Evolutionary conservation across 2,113 vertebrate genomes (phyloP), one percentile per base, ranked within the genome.

Genomic region (Donacobius atricapilla): DNA sequence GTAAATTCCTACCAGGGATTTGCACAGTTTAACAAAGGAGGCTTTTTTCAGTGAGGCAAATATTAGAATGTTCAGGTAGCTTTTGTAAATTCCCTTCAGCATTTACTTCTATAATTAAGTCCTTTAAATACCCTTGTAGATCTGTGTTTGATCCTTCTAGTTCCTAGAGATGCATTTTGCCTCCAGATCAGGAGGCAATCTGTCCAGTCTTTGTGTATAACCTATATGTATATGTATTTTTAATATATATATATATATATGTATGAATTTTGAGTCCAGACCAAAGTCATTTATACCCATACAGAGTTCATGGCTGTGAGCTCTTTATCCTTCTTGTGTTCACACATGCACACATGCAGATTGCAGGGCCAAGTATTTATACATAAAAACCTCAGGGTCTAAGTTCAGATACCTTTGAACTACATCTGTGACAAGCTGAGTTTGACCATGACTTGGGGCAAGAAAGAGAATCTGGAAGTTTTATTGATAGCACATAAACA

Each of bases 151-250:
- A 78, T 63, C 14, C 35, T n/a, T 56, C 24, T 24, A 17, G 35
- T 54, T 94, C 10, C 27, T 78, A 37, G 65, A 44, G 16, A 3
- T 47, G 1, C 6, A 7, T 47, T 50, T 42, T 30, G 45, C 50
- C 81, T 73, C 15, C 33, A 70, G 15, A 21, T 51, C 6, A n/a
- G 42, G 30, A 76, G 37, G 27, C 5, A 39, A 10, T 70, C 20
- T 61, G 9, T 77, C 58, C 14, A 39, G 31, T 56, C 45, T 47
- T 60, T 48, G 24, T 2, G 0, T 58, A 33, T 51, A 56, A 30
- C 3, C 0, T 31, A 37, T 22, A 25, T 33, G 7, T 24, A 31
- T 8, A 15, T 1, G 16, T 3, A n/a, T 7, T 57, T 13, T 33
- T 22, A n/a, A 16, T 37, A 4, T 25, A 24, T 27, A 27, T 20